phyloP scores from a whole-genome alignment of 1,140 invertebrate species.

The Drosophila nasuta region DNA sequence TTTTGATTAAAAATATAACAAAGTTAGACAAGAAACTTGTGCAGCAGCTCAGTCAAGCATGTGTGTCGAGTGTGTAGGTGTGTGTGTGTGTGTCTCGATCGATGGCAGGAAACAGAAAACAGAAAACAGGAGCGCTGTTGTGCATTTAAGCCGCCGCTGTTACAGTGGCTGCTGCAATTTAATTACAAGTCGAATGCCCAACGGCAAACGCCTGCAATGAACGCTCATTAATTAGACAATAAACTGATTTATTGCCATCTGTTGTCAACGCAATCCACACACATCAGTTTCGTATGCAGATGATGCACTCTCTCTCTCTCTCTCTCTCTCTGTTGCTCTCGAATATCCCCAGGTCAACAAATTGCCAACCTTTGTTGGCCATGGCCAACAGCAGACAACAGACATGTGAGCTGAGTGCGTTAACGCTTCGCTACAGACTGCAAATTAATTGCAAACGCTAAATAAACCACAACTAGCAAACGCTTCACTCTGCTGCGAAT shows the following conservation, averaged over 20 bases:
- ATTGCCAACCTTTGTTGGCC: neutral
- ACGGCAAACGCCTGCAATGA: constrained; percentile 15
- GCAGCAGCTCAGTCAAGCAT: constrained; percentile 23
- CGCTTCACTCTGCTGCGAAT: neutral
- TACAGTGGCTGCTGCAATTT: constrained; percentile 18
- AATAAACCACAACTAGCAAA: neutral
- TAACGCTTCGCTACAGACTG: neutral
- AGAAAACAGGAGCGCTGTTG: neutral
- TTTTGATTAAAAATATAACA: constrained; percentile 82
- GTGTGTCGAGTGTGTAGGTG: constrained; percentile 4
- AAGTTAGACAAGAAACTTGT: constrained; percentile 60
- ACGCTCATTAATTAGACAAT: constrained; percentile 69
- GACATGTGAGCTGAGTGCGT: neutral
- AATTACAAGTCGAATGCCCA: constrained; percentile 35
- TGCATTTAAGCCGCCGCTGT: constrained; percentile 8
- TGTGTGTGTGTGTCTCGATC: constrained; percentile 4
- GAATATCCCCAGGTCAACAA: constrained; percentile 21
- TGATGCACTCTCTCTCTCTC: constrained; percentile 1
- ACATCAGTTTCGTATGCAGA: neutral
- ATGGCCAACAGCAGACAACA: neutral
- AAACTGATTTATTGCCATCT: constrained; percentile 68
- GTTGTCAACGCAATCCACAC: neutral
- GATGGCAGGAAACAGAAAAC: neutral
- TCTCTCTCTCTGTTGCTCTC: no score
- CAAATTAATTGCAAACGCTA: constrained; percentile 2